Percentiles rank a stretch among this genome's conserved stretches.
Evolutionary conservation across 2,888 invertebrate genomes (phyloP).

Genomic region (Exephanes ischioxanthus): DNA sequence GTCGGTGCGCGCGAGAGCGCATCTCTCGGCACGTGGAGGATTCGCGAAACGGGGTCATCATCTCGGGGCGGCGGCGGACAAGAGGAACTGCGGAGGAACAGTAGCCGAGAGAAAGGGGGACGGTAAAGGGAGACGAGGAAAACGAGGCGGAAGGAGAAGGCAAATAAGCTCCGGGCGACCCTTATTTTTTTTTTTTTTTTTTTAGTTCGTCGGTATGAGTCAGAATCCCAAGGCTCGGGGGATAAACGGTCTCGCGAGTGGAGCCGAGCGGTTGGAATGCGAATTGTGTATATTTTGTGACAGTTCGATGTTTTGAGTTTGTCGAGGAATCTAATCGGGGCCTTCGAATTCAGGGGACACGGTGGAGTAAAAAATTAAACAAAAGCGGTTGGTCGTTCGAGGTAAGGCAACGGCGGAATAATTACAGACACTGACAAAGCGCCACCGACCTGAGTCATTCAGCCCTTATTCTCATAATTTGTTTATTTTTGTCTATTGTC

Average conservation of each 20-base stretch:
- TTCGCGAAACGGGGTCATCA: slow-evolving; percentile 62
- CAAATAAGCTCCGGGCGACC: slow-evolving; percentile 57
- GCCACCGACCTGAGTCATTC: too few species aligned
- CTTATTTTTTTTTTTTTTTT: slow-evolving; percentile 3
- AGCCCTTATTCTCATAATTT: too few species aligned
- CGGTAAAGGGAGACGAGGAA: slow-evolving; percentile 59
- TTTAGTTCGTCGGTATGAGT: slow-evolving; percentile 22
- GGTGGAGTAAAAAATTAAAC: too few species aligned
- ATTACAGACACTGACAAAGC: too few species aligned
- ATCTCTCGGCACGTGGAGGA: slow-evolving; percentile 34
- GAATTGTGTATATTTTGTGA: too few species aligned
- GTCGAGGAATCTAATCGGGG: too few species aligned
- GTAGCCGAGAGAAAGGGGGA: slow-evolving; percentile 60
- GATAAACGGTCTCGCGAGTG: slow-evolving; percentile 14
- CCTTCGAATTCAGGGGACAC: too few species aligned
- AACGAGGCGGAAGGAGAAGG: slow-evolving; percentile 61
- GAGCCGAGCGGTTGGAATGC: too few species aligned
- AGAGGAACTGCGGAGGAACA: slow-evolving; percentile 45
- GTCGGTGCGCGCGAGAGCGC: neutral
- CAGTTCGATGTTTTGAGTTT: too few species aligned
- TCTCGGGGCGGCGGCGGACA: slow-evolving; percentile 51
- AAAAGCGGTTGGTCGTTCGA: too few species aligned
- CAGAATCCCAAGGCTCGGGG: slow-evolving; percentile 7
- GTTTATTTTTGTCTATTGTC: too few species aligned
- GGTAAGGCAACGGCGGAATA: too few species aligned